These are phyloP conservation scores for Epistrophella euchroma DNA, from an alignment of 2,888 invertebrate species.

Conservation along the genomic window DNA sequence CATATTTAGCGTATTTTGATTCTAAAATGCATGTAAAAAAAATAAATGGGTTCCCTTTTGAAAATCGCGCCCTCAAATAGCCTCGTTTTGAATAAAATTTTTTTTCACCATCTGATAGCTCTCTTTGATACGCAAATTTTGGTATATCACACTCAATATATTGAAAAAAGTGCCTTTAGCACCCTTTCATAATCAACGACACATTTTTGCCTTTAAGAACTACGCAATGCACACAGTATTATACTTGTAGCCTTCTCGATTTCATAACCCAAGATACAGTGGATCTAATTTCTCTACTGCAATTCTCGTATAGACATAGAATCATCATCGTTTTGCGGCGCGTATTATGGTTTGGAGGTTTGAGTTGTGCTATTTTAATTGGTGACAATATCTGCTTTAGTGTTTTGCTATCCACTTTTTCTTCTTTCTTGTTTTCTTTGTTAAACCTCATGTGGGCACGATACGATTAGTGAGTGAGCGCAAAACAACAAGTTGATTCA, in stretches of 20 bases:
- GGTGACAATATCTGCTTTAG: slow-evolving; percentile 65
- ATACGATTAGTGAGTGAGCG: slow-evolving; percentile 33
- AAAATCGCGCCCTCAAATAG: too few species aligned
- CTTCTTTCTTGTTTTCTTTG: background rate
- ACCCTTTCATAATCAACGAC: too few species aligned
- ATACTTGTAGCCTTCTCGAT: background rate
- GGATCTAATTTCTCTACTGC: slow-evolving; percentile 31
- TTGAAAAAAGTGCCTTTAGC: too few species aligned
- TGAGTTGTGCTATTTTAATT: slow-evolving; percentile 66
- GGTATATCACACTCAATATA: too few species aligned
- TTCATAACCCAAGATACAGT: slow-evolving; percentile 32
- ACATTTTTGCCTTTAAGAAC: too few species aligned
- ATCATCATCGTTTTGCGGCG: background rate
- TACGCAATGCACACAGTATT: too few species aligned
- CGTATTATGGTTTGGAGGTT: background rate
- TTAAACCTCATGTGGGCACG: slow-evolving; percentile 32
- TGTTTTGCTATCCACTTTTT: slow-evolving; percentile 51
- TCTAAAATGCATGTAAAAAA: too few species aligned
- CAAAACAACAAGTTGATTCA: slow-evolving; percentile 54
- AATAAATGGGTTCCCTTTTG: too few species aligned
- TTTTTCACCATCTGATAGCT: too few species aligned
- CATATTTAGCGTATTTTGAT: too few species aligned
- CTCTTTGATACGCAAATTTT: too few species aligned
- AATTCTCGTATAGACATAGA: slow-evolving; percentile 25
- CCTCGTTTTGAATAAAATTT: too few species aligned